These are phyloP conservation scores for Standfussiana lucernea DNA, from an alignment of 2,888 invertebrate genomes.

Conservation along the genomic window DNA sequence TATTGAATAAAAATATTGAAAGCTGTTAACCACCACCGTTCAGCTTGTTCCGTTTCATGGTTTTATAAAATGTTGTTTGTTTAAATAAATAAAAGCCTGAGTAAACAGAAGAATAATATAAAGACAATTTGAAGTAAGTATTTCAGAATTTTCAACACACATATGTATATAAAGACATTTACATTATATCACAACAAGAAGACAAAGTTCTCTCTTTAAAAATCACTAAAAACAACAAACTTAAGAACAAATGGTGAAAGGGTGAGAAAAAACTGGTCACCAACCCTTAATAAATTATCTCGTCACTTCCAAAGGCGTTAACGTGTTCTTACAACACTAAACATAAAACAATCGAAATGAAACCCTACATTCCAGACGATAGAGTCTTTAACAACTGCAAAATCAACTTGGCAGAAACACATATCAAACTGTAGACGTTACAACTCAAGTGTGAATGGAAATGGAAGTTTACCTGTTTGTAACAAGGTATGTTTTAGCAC, in stretches of 20 bases:
- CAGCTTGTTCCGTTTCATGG: not conserved
- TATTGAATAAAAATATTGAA: not conserved
- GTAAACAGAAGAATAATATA: not conserved
- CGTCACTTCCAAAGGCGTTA: slow-evolving; percentile 78
- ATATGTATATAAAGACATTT: not conserved
- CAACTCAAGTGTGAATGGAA: slow-evolving; percentile 35
- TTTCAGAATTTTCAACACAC: not conserved
- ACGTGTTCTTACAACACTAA: slow-evolving; percentile 63
- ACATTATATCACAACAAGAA: slow-evolving; percentile 35
- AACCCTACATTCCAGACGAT: slow-evolving; percentile 58
- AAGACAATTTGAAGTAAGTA: not conserved
- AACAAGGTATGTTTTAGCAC: slow-evolving; percentile 65
- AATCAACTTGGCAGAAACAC: slow-evolving; percentile 43
- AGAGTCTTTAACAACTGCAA: slow-evolving; percentile 58
- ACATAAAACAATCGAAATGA: slow-evolving; percentile 48
- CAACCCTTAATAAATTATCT: slow-evolving; percentile 82
- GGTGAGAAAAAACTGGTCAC: slow-evolving; percentile 80
- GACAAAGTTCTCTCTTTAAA: slow-evolving; percentile 33
- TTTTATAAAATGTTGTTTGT: not conserved
- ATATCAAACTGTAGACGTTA: slow-evolving; percentile 68
- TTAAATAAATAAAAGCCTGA: not conserved
- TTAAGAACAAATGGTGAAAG: slow-evolving; percentile 76
- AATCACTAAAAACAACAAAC: slow-evolving; percentile 69
- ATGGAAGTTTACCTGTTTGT: slow-evolving; percentile 58
- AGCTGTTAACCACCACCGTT: not conserved